These are phyloP conservation scores for Bradypodion ventrale DNA, from an alignment of 2,797 vertebrate genomes.

Conservation along the genomic window DNA sequence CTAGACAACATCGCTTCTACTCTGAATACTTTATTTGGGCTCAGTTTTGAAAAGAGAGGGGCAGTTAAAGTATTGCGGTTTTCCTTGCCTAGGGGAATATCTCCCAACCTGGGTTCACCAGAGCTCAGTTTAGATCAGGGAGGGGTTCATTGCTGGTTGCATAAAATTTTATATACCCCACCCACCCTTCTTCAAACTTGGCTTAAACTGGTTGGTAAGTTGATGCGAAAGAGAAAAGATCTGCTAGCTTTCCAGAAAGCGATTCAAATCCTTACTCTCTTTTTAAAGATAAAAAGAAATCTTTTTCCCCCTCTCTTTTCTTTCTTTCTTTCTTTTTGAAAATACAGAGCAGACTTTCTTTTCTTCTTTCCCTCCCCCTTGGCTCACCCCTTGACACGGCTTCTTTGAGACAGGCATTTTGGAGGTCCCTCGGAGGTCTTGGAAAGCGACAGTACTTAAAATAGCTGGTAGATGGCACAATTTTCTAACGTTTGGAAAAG, in stretches of 20 bases:
- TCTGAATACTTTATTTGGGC: background rate
- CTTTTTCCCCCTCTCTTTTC: too few relatives aligned
- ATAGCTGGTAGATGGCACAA: constrained; percentile 99
- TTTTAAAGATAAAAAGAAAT: background rate
- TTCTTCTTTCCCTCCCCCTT: constrained; percentile 65
- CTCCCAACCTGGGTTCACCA: too few relatives aligned
- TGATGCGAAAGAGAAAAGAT: constrained; percentile 19
- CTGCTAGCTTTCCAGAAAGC: constrained; percentile 53
- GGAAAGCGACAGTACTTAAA: constrained; percentile 94
- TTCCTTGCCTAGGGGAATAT: too few relatives aligned
- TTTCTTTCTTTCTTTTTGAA: too few relatives aligned
- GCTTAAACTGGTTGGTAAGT: constrained; percentile 25
- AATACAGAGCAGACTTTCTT: constrained; percentile 69
- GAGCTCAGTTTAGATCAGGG: background rate
- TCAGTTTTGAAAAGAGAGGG: constrained; percentile 46
- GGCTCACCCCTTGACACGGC: constrained; percentile 76
- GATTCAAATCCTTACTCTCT: constrained; percentile 44
- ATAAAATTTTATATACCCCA: too few relatives aligned
- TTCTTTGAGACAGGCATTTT: constrained; percentile 82
- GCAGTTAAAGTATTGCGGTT: constrained; percentile 47
- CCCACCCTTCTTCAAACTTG: background rate
- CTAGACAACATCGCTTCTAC: constrained; percentile 27
- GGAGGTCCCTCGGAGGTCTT: constrained; percentile 85
- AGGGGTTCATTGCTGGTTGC: too few relatives aligned
- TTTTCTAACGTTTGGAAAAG: constrained; percentile 98